Conservation (phyloP, 2,888 invertebrate species). For the Platypus cylindrus region DNA sequence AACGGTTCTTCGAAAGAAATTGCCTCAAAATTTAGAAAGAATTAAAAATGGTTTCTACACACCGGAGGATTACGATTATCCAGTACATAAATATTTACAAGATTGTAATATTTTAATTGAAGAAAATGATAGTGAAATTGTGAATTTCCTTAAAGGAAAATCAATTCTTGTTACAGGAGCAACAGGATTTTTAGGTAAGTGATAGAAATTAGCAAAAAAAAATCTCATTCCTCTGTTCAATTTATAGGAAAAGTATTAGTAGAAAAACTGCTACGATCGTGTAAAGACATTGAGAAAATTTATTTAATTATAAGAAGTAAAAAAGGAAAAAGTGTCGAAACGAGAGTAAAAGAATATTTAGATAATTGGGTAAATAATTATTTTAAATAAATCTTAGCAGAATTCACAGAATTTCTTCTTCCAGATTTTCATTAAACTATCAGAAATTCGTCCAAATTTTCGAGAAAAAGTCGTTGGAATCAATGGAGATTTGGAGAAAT, state of each 20-base stretch:
- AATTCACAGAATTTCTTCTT: too few relatives aligned
- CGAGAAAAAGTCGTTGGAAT: slow-evolving; percentile 43
- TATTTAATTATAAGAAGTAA: background rate
- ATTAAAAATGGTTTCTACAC: background rate
- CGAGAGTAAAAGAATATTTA: background rate
- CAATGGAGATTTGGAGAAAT: slow-evolving; percentile 39
- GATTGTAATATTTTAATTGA: background rate
- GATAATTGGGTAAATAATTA: slow-evolving; percentile 19
- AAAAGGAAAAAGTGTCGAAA: background rate
- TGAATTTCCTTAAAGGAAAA: slow-evolving; percentile 1
- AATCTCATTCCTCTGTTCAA: too few relatives aligned
- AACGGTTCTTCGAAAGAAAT: background rate
- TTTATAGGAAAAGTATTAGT: too few relatives aligned
- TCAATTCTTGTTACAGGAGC: slow-evolving; percentile 1
- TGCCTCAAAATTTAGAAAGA: background rate
- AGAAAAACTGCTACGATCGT: slow-evolving; percentile 1
- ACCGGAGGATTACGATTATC: background rate
- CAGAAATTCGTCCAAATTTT: slow-evolving; percentile 39
- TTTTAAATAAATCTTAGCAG: too few relatives aligned
- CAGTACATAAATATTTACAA: background rate
- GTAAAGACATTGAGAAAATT: background rate
- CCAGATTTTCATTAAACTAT: slow-evolving; percentile 23
- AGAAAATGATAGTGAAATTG: background rate
- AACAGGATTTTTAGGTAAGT: slow-evolving; percentile 1
- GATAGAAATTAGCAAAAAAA: too few relatives aligned